Conservation (phyloP, 2,888 invertebrate species). For the Dugesia japonica region DNA sequence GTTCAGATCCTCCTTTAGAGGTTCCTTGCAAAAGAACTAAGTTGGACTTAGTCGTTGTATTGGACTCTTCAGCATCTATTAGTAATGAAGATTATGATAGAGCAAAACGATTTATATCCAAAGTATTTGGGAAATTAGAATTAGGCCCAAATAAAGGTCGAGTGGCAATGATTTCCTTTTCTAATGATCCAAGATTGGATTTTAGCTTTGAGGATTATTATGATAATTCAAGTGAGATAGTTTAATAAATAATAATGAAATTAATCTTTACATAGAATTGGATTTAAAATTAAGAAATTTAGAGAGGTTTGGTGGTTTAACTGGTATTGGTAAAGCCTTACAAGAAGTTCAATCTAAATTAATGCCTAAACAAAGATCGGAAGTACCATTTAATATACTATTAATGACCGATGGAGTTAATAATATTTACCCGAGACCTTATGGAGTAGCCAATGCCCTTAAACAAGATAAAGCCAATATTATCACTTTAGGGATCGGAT, state of each 20-base stretch:
- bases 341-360: not conserved
- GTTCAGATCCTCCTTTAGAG: not conserved
- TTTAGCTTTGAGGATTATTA: not conserved
- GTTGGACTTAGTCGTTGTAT: not conserved
- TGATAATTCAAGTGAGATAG: too few relatives aligned
- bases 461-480: not conserved
- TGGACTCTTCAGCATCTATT: not conserved
- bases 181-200: not conserved
- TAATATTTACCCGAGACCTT: not conserved
- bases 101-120: not conserved
- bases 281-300: not conserved
- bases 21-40: not conserved
- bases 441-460: not conserved
- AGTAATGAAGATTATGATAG: not conserved
- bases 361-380: not conserved
- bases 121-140: not conserved
- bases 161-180: not conserved
- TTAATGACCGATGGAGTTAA: not conserved
- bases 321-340: not conserved
- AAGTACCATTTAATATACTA: not conserved
- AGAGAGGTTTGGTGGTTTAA: not conserved
- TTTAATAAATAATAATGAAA: too few relatives aligned
- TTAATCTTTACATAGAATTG: not conserved
- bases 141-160: not conserved
- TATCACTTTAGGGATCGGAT: not conserved